phyloP scores from a whole-genome alignment of 2,113 vertebrate genomes.

The Montifringilla adamsi region DNA sequence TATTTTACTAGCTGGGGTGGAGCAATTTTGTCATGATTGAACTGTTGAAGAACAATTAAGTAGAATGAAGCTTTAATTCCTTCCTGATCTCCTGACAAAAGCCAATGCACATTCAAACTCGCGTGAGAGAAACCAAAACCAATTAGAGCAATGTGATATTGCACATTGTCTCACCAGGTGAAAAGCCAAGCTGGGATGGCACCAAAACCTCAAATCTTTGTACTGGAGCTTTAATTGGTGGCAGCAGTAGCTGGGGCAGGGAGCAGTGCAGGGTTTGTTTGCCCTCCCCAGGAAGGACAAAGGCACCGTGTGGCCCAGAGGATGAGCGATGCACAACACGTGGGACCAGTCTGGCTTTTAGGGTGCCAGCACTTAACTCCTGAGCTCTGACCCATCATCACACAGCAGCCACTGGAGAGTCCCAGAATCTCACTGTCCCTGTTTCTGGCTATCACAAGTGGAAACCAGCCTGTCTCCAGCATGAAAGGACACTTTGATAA shows the following conservation, averaged over 20 bases:
- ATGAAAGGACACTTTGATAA: background rate
- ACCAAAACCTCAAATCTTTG: background rate
- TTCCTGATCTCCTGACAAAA: background rate
- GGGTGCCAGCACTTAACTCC: background rate
- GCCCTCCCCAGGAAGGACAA: background rate
- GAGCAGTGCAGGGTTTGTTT: rapidly evolving
- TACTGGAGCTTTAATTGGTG: background rate
- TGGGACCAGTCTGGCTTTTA: background rate
- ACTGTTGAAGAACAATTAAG: background rate
- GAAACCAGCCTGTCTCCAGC: background rate
- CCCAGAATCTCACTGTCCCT: background rate
- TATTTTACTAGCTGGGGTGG: background rate
- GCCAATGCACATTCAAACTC: background rate
- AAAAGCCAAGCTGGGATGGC: background rate
- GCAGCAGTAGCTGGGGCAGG: background rate
- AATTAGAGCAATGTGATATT: background rate
- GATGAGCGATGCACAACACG: rapidly evolving
- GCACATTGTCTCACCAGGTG: background rate
- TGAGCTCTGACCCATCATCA: background rate
- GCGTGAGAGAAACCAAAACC: background rate
- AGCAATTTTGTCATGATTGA: background rate
- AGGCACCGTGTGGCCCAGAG: background rate
- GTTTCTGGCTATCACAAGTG: background rate
- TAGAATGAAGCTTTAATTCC: background rate
- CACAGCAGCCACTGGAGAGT: background rate